Percentiles rank a stretch among this genome's conserved stretches.
Conservation (phyloP, 1,140 invertebrate species). For the Dreissena rostriformis region DNA sequence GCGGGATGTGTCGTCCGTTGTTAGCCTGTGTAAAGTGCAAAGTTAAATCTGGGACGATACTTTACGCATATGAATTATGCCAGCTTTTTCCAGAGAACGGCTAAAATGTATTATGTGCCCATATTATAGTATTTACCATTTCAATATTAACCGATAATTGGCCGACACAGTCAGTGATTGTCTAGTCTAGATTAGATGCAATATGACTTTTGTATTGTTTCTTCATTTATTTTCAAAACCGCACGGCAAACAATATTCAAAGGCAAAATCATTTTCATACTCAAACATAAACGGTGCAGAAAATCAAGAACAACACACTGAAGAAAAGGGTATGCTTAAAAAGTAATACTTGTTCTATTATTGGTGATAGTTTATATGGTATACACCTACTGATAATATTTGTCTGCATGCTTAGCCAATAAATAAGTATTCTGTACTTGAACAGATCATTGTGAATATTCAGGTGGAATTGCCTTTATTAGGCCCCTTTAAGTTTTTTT, state of each 20-base stretch:
- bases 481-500: neutral
- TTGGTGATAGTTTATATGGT: neutral
- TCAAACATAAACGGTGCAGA: constrained; percentile 45
- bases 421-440: neutral
- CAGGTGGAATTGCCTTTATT: neutral
- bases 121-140: too few species aligned
- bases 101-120: too few species aligned
- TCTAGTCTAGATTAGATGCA: too few species aligned
- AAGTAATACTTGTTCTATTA: neutral
- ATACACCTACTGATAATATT: neutral
- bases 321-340: constrained; percentile 47
- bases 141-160: too few species aligned
- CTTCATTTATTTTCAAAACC: constrained; percentile 26
- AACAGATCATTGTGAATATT: neutral
- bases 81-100: too few species aligned
- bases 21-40: too few species aligned
- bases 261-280: constrained; percentile 36
- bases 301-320: constrained; percentile 16
- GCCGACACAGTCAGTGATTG: neutral
- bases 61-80: too few species aligned
- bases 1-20: too few species aligned
- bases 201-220: neutral
- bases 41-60: too few species aligned
- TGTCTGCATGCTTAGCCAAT: neutral
- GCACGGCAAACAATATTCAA: constrained; percentile 21